Conservation (phyloP, 2,888 invertebrate species). For the Rhingia campestris region DNA sequence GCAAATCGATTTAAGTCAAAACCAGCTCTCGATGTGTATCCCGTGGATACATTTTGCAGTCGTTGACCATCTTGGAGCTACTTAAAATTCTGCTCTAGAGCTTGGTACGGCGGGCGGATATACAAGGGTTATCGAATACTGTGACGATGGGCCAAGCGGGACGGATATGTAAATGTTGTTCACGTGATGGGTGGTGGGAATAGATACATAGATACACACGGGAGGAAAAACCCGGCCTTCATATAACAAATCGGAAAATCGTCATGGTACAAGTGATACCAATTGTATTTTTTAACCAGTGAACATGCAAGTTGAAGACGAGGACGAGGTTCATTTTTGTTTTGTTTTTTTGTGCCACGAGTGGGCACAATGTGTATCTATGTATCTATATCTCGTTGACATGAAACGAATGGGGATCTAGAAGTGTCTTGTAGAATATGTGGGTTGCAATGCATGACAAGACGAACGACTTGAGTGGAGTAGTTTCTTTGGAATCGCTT, state of each 20-base stretch:
- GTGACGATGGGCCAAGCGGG: neutral
- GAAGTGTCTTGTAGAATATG: slow-evolving; percentile 41
- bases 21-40: slow-evolving; percentile 41
- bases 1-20: slow-evolving; percentile 72
- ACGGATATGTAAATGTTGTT: slow-evolving; percentile 63
- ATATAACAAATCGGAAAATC: slow-evolving; percentile 70
- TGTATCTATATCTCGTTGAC: slow-evolving; percentile 50
- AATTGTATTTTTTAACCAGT: slow-evolving; percentile 48
- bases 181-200: slow-evolving; percentile 30
- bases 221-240: neutral
- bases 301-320: slow-evolving; percentile 49
- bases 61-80: slow-evolving; percentile 48
- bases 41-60: slow-evolving; percentile 31
- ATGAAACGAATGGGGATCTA: slow-evolving; percentile 42
- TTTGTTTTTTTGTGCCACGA: slow-evolving; percentile 14
- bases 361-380: no score
- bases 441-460: slow-evolving; percentile 41
- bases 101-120: slow-evolving; percentile 6
- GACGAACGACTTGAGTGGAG: neutral
- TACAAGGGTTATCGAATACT: neutral
- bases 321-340: slow-evolving; percentile 14
- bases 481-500: slow-evolving; percentile 33
- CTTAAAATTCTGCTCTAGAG: slow-evolving; percentile 64
- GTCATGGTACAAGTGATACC: slow-evolving; percentile 73
- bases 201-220: slow-evolving; percentile 3